Evolutionary conservation across 2,113 vertebrate species (phyloP), one percentile per base, ranked within the genome.

Genomic region (Melanotaenia duboulayi): DNA sequence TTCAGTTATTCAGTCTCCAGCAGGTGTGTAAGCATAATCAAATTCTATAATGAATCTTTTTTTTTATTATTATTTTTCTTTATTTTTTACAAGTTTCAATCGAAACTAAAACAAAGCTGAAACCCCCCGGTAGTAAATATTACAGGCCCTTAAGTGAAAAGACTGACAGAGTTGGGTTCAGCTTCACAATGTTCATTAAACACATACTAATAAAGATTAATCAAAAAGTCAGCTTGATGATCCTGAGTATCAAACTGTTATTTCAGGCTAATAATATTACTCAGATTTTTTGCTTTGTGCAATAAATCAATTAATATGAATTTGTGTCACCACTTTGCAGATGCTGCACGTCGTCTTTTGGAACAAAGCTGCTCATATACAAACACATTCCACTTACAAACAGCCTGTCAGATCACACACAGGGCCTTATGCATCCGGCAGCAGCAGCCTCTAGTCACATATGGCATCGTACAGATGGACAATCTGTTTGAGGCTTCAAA

Each of bases 401-500:
- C 85, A 80, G 83, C 14, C 71, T 56, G 69, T 39, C 60, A 39
- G 67, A 72, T 76, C 71, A 32, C 44, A 32, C 44, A 40, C 66
- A 40, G 72, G 49, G 71, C 75, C 76, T 54, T 35, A 25, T 72
- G 70, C 72, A 28, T 24, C 78, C 76, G 40, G 80, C 76, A 25
- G 84, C 82, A 11, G 80, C 71, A 48, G 82, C 74, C 74, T 75
- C 28, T 11, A 48, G 65, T 84, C 81, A 10, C 83, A 86, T 90
- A 87, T 86, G 90, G 89, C 74, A 12, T n/a, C 50, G 55, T 78
- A 6, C 89, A 91, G 81, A 90, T 88, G 83, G 83, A 81, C 82
- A 75, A 80, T 86, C 91, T 89, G 89, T 87, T 80, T 74, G 71
- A 6, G 70, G 78, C 86, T 85, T 88, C 84, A 85, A 80, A 90